phyloP scores from a whole-genome alignment of 2,113 vertebrate species.

The Mungos mungo region DNA sequence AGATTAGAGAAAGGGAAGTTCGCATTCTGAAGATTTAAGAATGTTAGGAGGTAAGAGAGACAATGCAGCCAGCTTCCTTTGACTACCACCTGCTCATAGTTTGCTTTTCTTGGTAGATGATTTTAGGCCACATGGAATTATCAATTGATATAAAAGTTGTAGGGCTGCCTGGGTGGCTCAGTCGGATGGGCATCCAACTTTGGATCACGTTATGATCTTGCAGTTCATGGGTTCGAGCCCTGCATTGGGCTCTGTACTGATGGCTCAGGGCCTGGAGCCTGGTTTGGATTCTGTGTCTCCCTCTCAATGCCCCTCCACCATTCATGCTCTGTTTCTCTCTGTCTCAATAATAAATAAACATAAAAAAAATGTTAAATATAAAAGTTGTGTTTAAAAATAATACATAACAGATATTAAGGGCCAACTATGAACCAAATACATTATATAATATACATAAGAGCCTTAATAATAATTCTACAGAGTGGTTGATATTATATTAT shows the following conservation, averaged over 20 bases:
- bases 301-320: too few relatives aligned
- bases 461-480: background rate
- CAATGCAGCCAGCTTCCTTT: background rate
- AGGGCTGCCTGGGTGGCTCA: background rate
- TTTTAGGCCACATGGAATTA: constrained; percentile 55
- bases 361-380: background rate
- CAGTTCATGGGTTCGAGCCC: too few relatives aligned
- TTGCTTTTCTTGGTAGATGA: background rate
- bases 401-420: background rate
- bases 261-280: too few relatives aligned
- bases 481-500: background rate
- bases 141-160: background rate
- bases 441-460: background rate
- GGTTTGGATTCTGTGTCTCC: too few relatives aligned
- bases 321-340: too few relatives aligned
- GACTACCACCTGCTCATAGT: background rate
- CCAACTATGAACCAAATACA: background rate
- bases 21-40: background rate
- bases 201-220: too few relatives aligned
- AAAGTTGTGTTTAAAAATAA: background rate
- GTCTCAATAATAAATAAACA: too few relatives aligned
- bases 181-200: too few relatives aligned
- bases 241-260: too few relatives aligned
- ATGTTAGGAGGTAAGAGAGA: background rate
- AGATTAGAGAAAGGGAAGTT: background rate